Percentiles rank a stretch among this genome's conserved stretches.
Conservation (phyloP, 1,140 invertebrate genomes). For the Formica exsecta region DNA sequence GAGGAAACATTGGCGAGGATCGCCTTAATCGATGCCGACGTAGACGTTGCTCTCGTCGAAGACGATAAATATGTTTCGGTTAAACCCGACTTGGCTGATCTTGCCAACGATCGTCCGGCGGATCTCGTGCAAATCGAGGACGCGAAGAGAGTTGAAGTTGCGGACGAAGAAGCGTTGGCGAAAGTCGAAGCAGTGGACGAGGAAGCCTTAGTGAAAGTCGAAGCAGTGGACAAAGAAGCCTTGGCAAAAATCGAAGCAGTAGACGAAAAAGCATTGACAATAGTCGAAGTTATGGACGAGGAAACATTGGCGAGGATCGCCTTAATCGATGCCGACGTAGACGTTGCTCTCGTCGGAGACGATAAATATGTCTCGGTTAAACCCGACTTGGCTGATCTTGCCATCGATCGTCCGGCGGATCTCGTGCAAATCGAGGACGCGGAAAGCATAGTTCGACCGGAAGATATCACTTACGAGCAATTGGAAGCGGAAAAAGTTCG, state of each 20-base stretch:
- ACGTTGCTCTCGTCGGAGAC: not conserved
- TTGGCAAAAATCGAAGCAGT: not conserved
- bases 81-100: conserved; percentile 44
- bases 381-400: conserved; percentile 44
- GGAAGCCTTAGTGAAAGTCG: conserved; percentile 6
- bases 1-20: conserved; percentile 7
- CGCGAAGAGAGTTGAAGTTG: not conserved
- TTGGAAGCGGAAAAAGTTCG: not conserved
- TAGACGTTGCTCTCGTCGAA: not conserved
- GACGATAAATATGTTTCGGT: conserved; percentile 47
- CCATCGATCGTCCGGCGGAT: conserved; percentile 49
- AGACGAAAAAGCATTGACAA: not conserved
- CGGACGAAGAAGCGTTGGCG: not conserved
- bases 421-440: not conserved
- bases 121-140: not conserved
- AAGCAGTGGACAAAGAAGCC: not conserved
- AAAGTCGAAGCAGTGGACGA: not conserved
- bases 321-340: conserved; percentile 3
- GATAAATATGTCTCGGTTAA: conserved; percentile 52
- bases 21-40: conserved; percentile 1
- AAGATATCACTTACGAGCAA: conserved; percentile 35
- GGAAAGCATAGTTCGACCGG: conserved; percentile 20
- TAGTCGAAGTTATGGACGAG: not conserved
- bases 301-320: conserved; percentile 2
- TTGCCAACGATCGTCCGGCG: conserved; percentile 42